Evolutionary conservation across 2,113 vertebrate genomes (phyloP).

Genomic region (Pycnonotus jocosus): DNA sequence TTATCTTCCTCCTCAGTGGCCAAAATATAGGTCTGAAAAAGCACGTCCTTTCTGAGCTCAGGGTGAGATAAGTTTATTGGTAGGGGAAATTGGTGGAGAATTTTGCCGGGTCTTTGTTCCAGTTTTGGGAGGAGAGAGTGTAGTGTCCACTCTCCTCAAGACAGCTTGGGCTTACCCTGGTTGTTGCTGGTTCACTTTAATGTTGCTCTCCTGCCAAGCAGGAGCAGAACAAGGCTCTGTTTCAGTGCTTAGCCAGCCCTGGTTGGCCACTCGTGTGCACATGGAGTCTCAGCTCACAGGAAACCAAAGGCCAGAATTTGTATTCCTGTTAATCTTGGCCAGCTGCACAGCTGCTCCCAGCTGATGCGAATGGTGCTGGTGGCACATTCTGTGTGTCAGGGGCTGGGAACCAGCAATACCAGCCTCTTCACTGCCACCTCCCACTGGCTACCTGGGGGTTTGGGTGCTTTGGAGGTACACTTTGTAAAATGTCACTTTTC

Average conservation of each 20-base stretch:
- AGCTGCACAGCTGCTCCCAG: background rate
- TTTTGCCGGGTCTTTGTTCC: background rate
- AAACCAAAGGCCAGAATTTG: background rate
- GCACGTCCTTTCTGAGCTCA: background rate
- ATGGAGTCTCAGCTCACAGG: accelerated
- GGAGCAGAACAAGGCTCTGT: background rate
- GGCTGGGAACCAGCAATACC: background rate
- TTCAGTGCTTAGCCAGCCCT: background rate
- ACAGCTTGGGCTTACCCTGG: background rate
- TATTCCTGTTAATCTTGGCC: background rate
- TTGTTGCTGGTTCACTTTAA: background rate
- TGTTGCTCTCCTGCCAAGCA: background rate
- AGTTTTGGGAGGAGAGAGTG: background rate
- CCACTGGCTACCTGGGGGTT: background rate
- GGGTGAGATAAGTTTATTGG: background rate
- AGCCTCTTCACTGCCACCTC: background rate
- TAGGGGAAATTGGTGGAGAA: background rate
- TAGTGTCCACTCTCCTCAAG: background rate
- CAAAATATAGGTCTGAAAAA: background rate
- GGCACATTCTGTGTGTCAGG: background rate
- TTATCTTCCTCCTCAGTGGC: background rate
- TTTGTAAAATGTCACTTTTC: background rate
- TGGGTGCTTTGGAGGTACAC: background rate
- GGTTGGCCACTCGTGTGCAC: accelerated
- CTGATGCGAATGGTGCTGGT: background rate